Percentiles rank a stretch among this genome's conserved stretches.
Conservation (phyloP, 2,797 vertebrate genomes). For the Platyrinchus mystaceus region DNA sequence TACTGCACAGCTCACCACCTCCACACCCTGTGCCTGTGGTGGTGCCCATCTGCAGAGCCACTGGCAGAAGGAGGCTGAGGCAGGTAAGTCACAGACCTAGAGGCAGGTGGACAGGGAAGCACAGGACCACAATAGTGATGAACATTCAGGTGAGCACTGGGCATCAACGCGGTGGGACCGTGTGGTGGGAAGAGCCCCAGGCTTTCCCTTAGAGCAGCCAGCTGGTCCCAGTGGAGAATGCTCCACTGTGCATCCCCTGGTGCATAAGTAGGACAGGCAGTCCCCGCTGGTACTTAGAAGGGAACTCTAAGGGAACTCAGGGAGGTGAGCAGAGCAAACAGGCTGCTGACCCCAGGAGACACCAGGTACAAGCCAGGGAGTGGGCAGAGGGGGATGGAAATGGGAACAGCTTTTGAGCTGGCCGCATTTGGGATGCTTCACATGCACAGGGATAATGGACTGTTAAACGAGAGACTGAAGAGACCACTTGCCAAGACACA, state of each 20-base stretch:
- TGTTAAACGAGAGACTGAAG: neutral
- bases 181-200: neutral
- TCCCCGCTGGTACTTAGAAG: neutral
- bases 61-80: neutral
- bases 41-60: rapidly evolving
- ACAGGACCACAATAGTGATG: neutral
- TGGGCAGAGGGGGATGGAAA: neutral
- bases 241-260: neutral
- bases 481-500: neutral
- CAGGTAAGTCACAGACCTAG: neutral
- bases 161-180: neutral
- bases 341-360: neutral
- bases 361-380: neutral
- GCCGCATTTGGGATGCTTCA: neutral
- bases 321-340: neutral
- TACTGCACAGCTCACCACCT: rapidly evolving
- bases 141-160: neutral
- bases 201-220: neutral
- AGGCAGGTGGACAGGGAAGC: neutral
- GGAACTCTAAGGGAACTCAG: neutral
- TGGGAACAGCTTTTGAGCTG: neutral
- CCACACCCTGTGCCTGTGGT: rapidly evolving
- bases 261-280: neutral
- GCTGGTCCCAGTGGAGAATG: neutral
- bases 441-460: rapidly evolving